phyloP scores from a whole-genome alignment of 2,888 invertebrate species.

The Elmis aenea region DNA sequence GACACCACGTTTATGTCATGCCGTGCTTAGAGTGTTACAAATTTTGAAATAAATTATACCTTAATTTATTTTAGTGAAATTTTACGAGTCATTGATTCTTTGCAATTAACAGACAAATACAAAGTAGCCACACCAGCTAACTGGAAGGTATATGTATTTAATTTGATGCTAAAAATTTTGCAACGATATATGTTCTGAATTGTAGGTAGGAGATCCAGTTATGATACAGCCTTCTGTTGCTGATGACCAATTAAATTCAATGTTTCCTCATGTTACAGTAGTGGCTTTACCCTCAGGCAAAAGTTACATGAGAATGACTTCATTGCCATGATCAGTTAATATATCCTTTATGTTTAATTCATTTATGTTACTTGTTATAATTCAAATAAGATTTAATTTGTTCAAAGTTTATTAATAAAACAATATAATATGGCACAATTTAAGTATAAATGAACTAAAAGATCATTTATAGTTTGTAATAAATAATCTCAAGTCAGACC shows the following conservation, averaged over 20 bases:
- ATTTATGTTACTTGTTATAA: too few relatives aligned
- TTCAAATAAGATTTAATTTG: slow-evolving; percentile 12
- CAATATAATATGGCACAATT: background rate
- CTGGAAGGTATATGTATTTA: slow-evolving; percentile 62
- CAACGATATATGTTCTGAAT: too few relatives aligned
- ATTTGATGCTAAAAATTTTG: too few relatives aligned
- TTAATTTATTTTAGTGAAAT: slow-evolving; percentile 71
- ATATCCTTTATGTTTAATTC: too few relatives aligned
- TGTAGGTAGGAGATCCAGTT: slow-evolving; percentile 74
- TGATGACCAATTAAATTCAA: slow-evolving; percentile 59
- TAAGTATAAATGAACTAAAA: background rate
- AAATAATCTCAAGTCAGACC: too few relatives aligned
- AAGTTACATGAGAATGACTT: slow-evolving; percentile 70
- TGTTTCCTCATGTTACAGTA: slow-evolving; percentile 70
- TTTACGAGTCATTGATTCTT: slow-evolving; percentile 83
- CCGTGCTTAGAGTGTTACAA: too few relatives aligned
- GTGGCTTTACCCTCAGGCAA: slow-evolving; percentile 80
- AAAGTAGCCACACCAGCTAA: slow-evolving; percentile 86
- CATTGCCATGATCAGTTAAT: too few relatives aligned
- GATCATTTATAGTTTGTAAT: background rate
- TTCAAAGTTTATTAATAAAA: background rate
- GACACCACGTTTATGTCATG: too few relatives aligned
- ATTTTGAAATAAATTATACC: background rate
- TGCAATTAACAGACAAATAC: slow-evolving; percentile 79
- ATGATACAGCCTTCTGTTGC: slow-evolving; percentile 85